Conservation (phyloP, 1,140 invertebrate species). For the Leguminivora glycinivorella region DNA sequence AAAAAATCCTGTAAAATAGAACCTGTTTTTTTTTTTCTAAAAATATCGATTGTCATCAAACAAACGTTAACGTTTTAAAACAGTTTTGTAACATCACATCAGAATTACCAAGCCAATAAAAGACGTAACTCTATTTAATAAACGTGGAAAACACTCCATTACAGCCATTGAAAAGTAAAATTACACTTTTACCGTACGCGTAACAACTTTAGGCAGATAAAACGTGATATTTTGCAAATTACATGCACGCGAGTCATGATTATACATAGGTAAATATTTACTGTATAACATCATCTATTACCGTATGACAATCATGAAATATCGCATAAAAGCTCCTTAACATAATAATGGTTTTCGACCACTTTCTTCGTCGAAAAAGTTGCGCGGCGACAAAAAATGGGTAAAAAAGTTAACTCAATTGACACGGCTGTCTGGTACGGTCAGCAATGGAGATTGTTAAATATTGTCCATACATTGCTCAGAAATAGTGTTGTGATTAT, state of each 20-base stretch:
- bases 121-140: background rate
- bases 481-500: background rate
- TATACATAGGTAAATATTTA: constrained; percentile 27
- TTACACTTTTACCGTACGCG: constrained; percentile 19
- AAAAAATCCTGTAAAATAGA: too few species aligned
- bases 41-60: too few species aligned
- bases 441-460: constrained; percentile 4
- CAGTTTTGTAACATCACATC: constrained; percentile 1
- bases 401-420: constrained; percentile 69
- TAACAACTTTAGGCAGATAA: constrained; percentile 9
- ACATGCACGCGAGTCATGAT: constrained; percentile 33
- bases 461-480: background rate
- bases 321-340: constrained; percentile 45
- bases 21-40: too few species aligned
- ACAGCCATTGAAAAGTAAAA: constrained; percentile 22
- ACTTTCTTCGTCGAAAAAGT: constrained; percentile 65
- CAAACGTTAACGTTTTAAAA: background rate
- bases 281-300: constrained; percentile 31
- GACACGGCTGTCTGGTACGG: constrained; percentile 49
- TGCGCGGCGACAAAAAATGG: constrained; percentile 41
- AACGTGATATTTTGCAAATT: constrained; percentile 26
- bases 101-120: background rate
- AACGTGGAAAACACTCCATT: constrained; percentile 1
- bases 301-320: constrained; percentile 34
- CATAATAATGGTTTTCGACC: constrained; percentile 55